A percentile compares a stretch with the other conserved stretches of the same genome.
phyloP scores from a whole-genome alignment of 2,797 vertebrate genomes.

The Phaenicophaeus curvirostris region DNA sequence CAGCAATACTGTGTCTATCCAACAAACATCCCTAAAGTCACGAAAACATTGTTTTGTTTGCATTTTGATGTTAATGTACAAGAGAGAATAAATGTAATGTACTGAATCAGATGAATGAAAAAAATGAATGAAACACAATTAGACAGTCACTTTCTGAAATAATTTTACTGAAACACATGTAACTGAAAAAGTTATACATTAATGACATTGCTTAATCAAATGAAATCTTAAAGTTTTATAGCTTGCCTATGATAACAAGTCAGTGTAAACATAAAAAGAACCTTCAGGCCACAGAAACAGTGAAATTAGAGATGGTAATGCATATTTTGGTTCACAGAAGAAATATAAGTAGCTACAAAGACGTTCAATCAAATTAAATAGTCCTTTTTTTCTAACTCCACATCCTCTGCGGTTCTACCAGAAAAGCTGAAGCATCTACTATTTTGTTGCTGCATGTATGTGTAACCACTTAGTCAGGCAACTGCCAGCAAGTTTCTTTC shows the following conservation, averaged over 20 bases:
- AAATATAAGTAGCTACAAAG: neutral
- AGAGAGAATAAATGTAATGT: neutral
- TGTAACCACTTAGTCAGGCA: neutral
- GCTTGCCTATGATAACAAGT: neutral
- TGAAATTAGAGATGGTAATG: neutral
- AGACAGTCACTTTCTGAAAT: slow-evolving; percentile 13
- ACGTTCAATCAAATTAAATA: neutral
- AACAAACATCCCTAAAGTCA: neutral
- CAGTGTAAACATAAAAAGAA: neutral
- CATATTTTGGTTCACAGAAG: neutral
- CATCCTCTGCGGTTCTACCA: neutral
- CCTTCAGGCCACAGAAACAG: neutral
- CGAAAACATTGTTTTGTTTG: neutral
- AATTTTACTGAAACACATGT: slow-evolving; percentile 32
- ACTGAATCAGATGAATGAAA: neutral
- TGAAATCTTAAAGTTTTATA: neutral
- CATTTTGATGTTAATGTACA: neutral
- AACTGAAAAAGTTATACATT: neutral
- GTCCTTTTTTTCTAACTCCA: neutral
- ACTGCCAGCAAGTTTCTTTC: neutral
- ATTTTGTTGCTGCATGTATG: neutral
- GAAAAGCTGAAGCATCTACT: neutral
- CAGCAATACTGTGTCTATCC: neutral
- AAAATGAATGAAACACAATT: neutral
- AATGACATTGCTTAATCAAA: neutral